Percentiles rank a stretch among this genome's conserved stretches.
Conservation (phyloP, 2,113 vertebrate species). For the Baryphthengus martii region DNA sequence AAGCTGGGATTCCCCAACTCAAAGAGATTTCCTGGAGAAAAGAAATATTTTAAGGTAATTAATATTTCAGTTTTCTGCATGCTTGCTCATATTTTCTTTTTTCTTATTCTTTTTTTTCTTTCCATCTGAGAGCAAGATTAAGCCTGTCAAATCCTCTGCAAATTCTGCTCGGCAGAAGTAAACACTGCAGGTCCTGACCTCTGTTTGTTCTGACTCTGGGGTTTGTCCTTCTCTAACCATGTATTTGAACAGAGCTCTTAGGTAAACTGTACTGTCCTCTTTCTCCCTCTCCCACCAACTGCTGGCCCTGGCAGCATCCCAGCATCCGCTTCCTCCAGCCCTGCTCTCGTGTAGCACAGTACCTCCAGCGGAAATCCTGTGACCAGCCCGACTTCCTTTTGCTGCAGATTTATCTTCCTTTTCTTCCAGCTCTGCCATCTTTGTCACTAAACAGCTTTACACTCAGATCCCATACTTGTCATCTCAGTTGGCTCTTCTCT, state of each 20-base stretch:
- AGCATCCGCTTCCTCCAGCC: slow-evolving; percentile 32
- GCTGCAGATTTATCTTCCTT: neutral
- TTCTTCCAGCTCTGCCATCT: neutral
- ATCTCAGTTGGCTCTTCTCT: neutral
- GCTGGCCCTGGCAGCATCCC: slow-evolving; percentile 37
- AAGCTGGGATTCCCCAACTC: neutral
- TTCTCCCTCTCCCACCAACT: neutral
- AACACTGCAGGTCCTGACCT: neutral
- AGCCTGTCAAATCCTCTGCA: neutral
- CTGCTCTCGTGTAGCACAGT: neutral
- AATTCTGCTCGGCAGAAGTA: neutral
- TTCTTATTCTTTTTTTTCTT: neutral
- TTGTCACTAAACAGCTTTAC: neutral
- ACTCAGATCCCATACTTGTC: neutral
- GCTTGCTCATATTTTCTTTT: neutral
- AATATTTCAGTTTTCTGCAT: neutral
- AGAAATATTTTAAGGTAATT: slow-evolving; percentile 16
- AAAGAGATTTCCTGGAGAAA: slow-evolving; percentile 3
- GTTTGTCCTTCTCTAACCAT: neutral
- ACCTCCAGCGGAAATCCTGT: slow-evolving; percentile 51
- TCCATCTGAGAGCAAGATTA: neutral
- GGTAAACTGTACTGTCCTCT: slow-evolving; percentile 5
- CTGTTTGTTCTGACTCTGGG: neutral
- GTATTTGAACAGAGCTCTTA: neutral
- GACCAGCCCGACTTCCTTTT: slow-evolving; percentile 32